These are phyloP conservation scores for Habrosyne pyritoides DNA, from an alignment of 2,888 invertebrate genomes.

Conservation along the genomic window DNA sequence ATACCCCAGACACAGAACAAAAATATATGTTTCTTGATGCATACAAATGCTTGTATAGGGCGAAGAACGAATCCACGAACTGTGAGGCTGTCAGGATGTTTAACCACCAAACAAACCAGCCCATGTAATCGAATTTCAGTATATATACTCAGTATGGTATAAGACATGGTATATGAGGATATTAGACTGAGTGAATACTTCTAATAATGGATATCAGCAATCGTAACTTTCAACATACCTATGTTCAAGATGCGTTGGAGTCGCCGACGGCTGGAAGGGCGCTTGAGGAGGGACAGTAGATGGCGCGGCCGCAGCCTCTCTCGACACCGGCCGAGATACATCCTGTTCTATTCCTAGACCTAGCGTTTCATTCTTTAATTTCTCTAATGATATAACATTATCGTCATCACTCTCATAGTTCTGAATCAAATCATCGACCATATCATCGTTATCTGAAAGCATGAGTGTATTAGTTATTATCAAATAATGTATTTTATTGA, in stretches of 20 bases:
- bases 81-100: no score
- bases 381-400: slow-evolving; percentile 89
- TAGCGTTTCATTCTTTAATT: slow-evolving; percentile 87
- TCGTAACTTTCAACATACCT: slow-evolving; percentile 80
- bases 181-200: no score
- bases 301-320: slow-evolving; percentile 51
- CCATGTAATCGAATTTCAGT: no score
- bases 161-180: no score
- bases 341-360: slow-evolving; percentile 49
- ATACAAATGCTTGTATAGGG: no score
- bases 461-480: neutral
- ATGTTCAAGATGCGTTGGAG: slow-evolving; percentile 92
- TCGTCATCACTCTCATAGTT: slow-evolving; percentile 87
- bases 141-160: no score
- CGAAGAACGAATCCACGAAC: no score
- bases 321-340: slow-evolving; percentile 57
- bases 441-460: slow-evolving; percentile 59
- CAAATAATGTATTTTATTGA: neutral
- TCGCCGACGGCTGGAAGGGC: slow-evolving; percentile 96
- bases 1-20: no score
- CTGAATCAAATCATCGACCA: slow-evolving; percentile 64
- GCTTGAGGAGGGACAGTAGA: slow-evolving; percentile 85
- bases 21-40: no score
- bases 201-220: no score
- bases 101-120: no score